phyloP scores from a whole-genome alignment of 2,113 vertebrate genomes.

The Phrynosoma blainvillii region DNA sequence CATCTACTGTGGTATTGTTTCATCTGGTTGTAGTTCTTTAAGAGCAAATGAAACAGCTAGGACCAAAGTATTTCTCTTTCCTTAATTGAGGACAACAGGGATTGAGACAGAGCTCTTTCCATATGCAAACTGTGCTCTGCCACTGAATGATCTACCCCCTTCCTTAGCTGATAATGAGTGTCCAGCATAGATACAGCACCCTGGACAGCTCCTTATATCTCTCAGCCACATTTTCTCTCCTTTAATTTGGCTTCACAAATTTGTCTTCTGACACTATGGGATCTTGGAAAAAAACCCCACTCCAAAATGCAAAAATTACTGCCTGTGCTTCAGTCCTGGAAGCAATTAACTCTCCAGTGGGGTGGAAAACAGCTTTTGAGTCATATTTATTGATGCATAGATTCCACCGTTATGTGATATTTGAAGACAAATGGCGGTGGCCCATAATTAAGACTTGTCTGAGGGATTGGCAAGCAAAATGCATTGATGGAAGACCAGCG shows the following conservation, averaged over 20 bases:
- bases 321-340: slow-evolving; percentile 68
- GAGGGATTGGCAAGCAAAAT: slow-evolving; percentile 76
- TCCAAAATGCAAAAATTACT: slow-evolving; percentile 67
- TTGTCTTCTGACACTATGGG: slow-evolving; percentile 38
- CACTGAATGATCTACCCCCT: too few species aligned
- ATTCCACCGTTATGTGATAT: slow-evolving; percentile 79
- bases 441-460: slow-evolving; percentile 74
- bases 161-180: slow-evolving; percentile 11
- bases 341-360: slow-evolving; percentile 78
- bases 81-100: neutral
- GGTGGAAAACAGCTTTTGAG: slow-evolving; percentile 77
- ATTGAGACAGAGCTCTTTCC: too few species aligned
- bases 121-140: neutral
- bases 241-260: slow-evolving; percentile 48
- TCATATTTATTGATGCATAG: slow-evolving; percentile 80
- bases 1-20: neutral
- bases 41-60: neutral
- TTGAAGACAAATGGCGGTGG: slow-evolving; percentile 79
- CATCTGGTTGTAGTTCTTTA: too few species aligned
- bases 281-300: slow-evolving; percentile 56
- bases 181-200: slow-evolving; percentile 55
- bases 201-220: slow-evolving; percentile 28
- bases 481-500: slow-evolving; percentile 73
- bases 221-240: slow-evolving; percentile 33
- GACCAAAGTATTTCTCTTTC: too few species aligned